Evolutionary conservation across 2,888 invertebrate genomes (phyloP).

Genomic region (Sphecodes monilicornis): DNA sequence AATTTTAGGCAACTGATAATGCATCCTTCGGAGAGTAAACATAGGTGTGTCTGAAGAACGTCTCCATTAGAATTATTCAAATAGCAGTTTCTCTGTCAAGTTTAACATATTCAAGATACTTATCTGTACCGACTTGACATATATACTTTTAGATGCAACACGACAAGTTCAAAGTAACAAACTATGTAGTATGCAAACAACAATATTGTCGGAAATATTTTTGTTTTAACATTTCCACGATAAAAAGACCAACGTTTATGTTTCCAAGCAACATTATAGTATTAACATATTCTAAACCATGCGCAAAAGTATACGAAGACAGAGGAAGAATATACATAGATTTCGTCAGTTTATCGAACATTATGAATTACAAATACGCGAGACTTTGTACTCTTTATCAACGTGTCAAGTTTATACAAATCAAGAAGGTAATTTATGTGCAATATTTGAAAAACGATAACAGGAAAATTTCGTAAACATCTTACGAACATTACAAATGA

Average conservation of each 20-base stretch:
- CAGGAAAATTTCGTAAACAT: background rate
- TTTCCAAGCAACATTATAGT: too few species aligned
- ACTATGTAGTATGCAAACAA: too few species aligned
- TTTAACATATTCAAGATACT: background rate
- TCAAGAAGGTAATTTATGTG: too few species aligned
- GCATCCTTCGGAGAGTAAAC: background rate
- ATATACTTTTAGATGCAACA: background rate
- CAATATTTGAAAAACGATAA: background rate
- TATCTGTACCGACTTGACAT: background rate
- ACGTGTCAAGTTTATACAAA: too few species aligned
- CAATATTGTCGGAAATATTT: too few species aligned
- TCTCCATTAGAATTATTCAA: background rate
- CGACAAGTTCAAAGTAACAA: background rate
- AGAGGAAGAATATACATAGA: too few species aligned
- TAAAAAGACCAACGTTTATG: too few species aligned
- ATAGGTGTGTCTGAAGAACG: too few species aligned
- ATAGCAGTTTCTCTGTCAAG: background rate
- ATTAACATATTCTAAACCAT: too few species aligned
- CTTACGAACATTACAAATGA: background rate
- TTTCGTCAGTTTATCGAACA: background rate
- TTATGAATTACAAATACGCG: background rate
- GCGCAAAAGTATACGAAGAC: background rate
- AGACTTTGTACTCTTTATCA: background rate
- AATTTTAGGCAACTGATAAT: background rate
- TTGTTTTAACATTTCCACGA: too few species aligned